Percentiles rank a stretch among this genome's conserved stretches.
These are phyloP conservation scores for Spondyliosoma cantharus DNA, from an alignment of 2,797 vertebrate genomes.

Conservation along the genomic window DNA sequence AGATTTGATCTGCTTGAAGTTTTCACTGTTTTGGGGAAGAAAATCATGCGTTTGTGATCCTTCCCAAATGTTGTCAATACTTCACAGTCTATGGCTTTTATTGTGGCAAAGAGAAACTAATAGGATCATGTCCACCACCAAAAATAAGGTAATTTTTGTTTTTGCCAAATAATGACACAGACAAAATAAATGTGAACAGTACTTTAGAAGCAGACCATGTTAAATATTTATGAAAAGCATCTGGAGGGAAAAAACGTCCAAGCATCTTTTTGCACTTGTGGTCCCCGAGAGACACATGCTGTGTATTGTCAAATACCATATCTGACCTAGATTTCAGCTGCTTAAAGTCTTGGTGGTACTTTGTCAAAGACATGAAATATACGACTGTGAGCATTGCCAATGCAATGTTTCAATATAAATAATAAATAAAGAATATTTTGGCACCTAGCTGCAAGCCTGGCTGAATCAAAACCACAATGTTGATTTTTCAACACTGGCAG, in stretches of 20 bases:
- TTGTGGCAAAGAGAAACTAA: conserved; percentile 31
- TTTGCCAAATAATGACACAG: conserved; percentile 73
- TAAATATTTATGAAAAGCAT: conserved; percentile 74
- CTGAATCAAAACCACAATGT: background rate
- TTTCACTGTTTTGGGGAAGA: conserved; percentile 23
- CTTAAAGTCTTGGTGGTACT: conserved; percentile 36
- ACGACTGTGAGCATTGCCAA: conserved; percentile 1
- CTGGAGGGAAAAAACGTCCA: conserved; percentile 57
- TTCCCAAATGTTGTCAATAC: conserved; percentile 38
- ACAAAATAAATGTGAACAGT: conserved; percentile 51
- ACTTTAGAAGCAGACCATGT: conserved; percentile 44
- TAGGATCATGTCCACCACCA: conserved; percentile 18
- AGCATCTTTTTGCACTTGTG: conserved; percentile 59
- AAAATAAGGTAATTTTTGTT: conserved; percentile 39
- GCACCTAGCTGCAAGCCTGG: background rate
- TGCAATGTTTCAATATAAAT: background rate
- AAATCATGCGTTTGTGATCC: conserved; percentile 9
- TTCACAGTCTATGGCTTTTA: conserved; percentile 36
- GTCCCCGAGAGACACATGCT: conserved; percentile 36
- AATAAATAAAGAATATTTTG: background rate
- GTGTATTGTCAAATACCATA: conserved; percentile 44
- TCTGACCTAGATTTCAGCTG: conserved; percentile 71
- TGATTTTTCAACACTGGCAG: too few species aligned
- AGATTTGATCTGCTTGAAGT: conserved; percentile 36
- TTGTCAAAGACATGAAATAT: conserved; percentile 45